phyloP scores from a whole-genome alignment of 2,113 vertebrate genomes.

The Engraulis encrasicolus region DNA sequence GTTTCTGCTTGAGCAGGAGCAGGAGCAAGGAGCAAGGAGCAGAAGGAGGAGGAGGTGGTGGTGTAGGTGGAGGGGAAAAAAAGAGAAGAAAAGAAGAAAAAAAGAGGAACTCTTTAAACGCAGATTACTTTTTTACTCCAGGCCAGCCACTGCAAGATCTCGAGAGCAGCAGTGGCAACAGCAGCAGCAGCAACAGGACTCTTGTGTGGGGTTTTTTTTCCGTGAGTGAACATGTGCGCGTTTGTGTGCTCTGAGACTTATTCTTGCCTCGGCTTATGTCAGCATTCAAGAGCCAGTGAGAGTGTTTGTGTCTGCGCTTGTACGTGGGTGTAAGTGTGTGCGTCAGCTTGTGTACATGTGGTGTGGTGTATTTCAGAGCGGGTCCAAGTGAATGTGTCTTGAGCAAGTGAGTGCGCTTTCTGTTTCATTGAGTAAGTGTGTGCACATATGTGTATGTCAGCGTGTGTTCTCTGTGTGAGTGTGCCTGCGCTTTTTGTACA shows the following conservation, averaged over 20 bases:
- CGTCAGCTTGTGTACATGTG: too few species aligned
- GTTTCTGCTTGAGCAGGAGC: neutral
- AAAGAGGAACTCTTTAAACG: neutral
- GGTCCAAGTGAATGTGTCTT: too few species aligned
- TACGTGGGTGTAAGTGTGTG: neutral
- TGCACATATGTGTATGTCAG: too few species aligned
- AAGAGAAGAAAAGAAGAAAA: neutral
- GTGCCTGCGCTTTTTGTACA: too few species aligned
- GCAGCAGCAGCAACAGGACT: slow-evolving; percentile 43
- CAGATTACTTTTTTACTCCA: neutral
- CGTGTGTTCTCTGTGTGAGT: too few species aligned
- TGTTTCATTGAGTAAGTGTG: too few species aligned
- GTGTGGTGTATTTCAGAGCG: too few species aligned
- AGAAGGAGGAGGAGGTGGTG: neutral
- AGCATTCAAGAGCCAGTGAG: neutral
- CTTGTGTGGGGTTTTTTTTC: too few species aligned
- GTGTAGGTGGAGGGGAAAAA: neutral
- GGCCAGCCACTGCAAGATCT: slow-evolving; percentile 10
- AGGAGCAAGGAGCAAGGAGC: too few species aligned
- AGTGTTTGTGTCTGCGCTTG: neutral
- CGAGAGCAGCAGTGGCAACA: too few species aligned
- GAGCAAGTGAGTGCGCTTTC: too few species aligned
- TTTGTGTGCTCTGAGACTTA: slow-evolving; percentile 19
- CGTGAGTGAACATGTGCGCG: slow-evolving; percentile 1
- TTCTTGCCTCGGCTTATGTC: neutral